phyloP scores from a whole-genome alignment of 2,797 vertebrate genomes.

The Pelochelys cantorii region DNA sequence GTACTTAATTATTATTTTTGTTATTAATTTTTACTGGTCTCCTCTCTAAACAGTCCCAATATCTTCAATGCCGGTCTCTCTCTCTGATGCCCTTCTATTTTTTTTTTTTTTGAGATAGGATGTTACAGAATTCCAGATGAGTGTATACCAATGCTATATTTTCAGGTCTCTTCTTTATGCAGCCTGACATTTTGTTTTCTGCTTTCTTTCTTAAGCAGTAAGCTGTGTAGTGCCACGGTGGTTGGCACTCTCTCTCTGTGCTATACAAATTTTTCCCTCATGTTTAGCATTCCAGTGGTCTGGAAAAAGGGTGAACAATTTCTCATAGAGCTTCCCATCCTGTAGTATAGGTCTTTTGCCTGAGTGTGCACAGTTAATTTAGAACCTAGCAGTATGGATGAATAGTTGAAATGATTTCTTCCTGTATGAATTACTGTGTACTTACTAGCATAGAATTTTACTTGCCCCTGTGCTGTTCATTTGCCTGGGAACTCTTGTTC shows the following conservation, averaged over 20 bases:
- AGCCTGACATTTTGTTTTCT: neutral
- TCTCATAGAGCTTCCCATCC: neutral
- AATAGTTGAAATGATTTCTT: constrained; percentile 5
- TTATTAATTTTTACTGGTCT: neutral
- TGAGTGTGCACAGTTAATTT: neutral
- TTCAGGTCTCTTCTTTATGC: neutral
- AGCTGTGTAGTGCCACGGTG: neutral
- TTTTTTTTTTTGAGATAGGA: neutral
- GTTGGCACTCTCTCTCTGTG: neutral
- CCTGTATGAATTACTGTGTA: neutral
- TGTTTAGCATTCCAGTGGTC: neutral
- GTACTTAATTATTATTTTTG: too few species aligned
- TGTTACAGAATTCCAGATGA: neutral
- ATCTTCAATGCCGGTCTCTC: neutral
- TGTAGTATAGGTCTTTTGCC: neutral
- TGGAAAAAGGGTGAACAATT: neutral
- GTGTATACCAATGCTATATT: neutral
- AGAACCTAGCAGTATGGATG: neutral
- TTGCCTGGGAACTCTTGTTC: neutral
- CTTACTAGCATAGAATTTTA: neutral
- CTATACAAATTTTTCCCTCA: neutral
- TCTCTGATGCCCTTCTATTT: neutral
- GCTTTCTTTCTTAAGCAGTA: fast-evolving
- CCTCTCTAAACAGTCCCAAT: neutral
- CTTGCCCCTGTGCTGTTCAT: neutral